These are phyloP conservation scores for Anagyrus pseudococci DNA, from an alignment of 2,888 invertebrate genomes.

Conservation along the genomic window DNA sequence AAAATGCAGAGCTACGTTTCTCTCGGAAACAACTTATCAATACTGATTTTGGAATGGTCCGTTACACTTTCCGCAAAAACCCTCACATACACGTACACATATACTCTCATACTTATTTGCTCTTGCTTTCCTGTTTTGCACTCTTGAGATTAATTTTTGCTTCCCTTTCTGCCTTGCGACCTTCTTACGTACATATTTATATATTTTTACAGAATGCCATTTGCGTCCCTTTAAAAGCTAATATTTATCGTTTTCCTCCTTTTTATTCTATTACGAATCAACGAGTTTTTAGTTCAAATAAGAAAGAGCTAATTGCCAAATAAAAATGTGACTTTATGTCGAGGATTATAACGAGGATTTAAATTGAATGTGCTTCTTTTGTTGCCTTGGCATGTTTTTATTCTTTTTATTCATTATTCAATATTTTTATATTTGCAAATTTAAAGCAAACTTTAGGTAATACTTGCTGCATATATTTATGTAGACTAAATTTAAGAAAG, in stretches of 20 bases:
- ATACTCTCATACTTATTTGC: constrained; percentile 1
- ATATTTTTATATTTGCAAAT: constrained; percentile 1
- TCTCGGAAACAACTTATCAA: constrained; percentile 44
- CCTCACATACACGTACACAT: too few relatives aligned
- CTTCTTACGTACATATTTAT: neutral
- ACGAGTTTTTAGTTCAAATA: neutral
- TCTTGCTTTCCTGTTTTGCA: neutral
- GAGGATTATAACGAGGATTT: neutral
- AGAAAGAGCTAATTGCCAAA: neutral
- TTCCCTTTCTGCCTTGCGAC: constrained; percentile 1
- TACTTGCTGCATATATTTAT: constrained; percentile 41
- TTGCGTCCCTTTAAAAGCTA: constrained; percentile 9
- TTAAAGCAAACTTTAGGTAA: constrained; percentile 30
- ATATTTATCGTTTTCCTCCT: neutral
- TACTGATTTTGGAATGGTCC: constrained; percentile 61
- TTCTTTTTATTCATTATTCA: neutral
- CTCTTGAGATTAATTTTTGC: constrained; percentile 1
- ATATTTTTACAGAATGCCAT: constrained; percentile 3
- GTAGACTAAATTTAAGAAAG: constrained; percentile 37
- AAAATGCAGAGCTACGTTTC: constrained; percentile 43
- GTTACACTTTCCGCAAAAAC: constrained; percentile 35
- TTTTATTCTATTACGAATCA: neutral
- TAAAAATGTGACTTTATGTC: too few relatives aligned
- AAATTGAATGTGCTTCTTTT: neutral
- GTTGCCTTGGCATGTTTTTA: too few relatives aligned